Percentiles rank a stretch among this genome's conserved stretches.
Evolutionary conservation across 2,797 vertebrate genomes (phyloP).

Genomic region (Psittacula derbiana): DNA sequence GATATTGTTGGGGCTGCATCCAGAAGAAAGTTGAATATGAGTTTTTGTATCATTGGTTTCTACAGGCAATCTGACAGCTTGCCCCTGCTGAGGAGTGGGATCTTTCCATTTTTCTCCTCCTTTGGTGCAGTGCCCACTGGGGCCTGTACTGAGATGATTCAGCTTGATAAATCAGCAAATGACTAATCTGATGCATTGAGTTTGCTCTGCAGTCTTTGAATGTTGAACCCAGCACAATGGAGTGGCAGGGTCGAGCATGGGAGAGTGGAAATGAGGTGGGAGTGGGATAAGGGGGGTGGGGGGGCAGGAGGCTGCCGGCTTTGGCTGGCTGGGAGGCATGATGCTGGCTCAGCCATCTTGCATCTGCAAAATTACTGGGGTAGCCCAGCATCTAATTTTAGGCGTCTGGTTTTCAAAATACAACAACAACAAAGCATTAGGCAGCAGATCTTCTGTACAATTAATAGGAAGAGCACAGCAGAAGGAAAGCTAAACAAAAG

Average conservation of each 20-base stretch:
- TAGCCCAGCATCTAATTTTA: not conserved
- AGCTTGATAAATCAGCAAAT: not conserved
- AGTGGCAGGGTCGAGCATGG: not conserved
- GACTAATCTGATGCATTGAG: not conserved
- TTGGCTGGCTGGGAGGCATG: not conserved
- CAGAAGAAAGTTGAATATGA: not conserved
- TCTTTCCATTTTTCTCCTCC: not conserved
- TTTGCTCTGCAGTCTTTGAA: not conserved
- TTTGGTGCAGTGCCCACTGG: not conserved
- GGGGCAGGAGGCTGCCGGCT: not conserved
- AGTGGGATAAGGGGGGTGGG: not conserved
- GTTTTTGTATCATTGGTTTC: not conserved
- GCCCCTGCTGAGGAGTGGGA: not conserved
- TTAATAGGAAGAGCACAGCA: not conserved
- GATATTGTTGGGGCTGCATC: not conserved
- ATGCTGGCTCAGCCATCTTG: rapidly evolving
- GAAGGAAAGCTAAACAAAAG: not conserved
- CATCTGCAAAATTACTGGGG: not conserved
- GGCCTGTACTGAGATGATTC: not conserved
- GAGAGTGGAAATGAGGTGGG: not conserved
- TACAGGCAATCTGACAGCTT: not conserved
- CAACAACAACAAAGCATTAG: not conserved
- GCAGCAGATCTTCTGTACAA: not conserved
- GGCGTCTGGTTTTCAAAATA: not conserved
- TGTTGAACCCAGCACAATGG: not conserved